Conservation (phyloP, 2,888 invertebrate species). For the Fragum fragum region DNA sequence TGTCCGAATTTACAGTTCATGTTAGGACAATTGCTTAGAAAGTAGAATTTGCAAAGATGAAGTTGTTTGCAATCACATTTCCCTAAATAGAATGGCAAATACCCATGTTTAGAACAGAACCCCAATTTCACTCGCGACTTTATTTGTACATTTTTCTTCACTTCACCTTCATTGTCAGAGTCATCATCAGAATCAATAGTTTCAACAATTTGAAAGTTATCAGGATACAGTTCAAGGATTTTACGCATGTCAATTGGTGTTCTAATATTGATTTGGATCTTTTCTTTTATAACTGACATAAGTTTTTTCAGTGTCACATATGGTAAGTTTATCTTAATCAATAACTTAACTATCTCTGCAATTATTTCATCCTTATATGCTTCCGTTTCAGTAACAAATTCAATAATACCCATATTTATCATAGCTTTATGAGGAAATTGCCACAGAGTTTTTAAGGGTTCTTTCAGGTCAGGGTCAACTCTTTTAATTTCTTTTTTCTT, state of each 20-base stretch:
- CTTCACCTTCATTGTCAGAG: conserved; percentile 44
- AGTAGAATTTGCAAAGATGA: conserved; percentile 63
- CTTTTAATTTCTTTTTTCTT: conserved; percentile 30
- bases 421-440: conserved; percentile 59
- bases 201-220: conserved; percentile 49
- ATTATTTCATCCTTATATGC: conserved; percentile 64
- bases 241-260: conserved; percentile 54
- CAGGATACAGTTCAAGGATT: conserved; percentile 59
- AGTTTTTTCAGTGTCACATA: conserved; percentile 65
- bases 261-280: conserved; percentile 45
- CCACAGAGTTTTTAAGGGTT: conserved; percentile 56
- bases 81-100: conserved; percentile 54
- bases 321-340: conserved; percentile 54
- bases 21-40: conserved; percentile 45
- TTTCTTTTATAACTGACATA: conserved; percentile 52
- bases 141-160: conserved; percentile 46
- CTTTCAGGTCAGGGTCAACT: conserved; percentile 52
- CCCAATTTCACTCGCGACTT: conserved; percentile 53
- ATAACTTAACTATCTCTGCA: conserved; percentile 57
- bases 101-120: conserved; percentile 63
- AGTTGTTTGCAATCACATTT: conserved; percentile 56
- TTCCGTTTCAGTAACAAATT: conserved; percentile 60
- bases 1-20: conserved; percentile 61
- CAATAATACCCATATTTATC: conserved; percentile 50
- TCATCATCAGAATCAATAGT: conserved; percentile 57